Evolutionary conservation across 2,113 vertebrate genomes (phyloP), one percentile per base, ranked within the genome.

Genomic region (Salvelinus alpinus): DNA sequence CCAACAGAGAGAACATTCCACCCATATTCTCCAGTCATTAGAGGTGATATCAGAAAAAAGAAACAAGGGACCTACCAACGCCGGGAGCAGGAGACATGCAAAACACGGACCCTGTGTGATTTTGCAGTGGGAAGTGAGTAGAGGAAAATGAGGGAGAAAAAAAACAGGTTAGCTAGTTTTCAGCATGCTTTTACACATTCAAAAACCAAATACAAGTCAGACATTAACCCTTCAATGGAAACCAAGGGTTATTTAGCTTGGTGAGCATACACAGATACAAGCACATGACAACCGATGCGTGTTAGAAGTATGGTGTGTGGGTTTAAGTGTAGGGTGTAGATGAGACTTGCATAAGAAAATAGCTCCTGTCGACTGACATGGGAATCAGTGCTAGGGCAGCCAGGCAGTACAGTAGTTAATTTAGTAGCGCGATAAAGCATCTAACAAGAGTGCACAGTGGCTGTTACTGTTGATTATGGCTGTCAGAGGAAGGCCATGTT

Each of bases 11-110:
- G 64, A 86, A 73, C 25, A 27, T 1, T 12, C 72, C 24, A 72
- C 59, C 59, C 48, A 38, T 66, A 74, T 64, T 60, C 31, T 64
- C 44, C 34, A 57, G 48, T 73, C 38, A 78, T 68, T 67, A 67
- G 72, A 95, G 93, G 93, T 94, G 92, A 5, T 60, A n/a, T 44
- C 13, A 64, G n/a, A 74, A 57, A 47, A 38, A 9, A 78, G 12
- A 31, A 72, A 16, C 18, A 47, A 44, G 93, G 88, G 95, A 99
- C 98, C 96, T 99, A 99, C 97, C 98, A 96, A 99, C 96, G 96
- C 96, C 96, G 96, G 96, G 97, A 98, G 95, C 96, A 93, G 98
- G 97, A 94, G 96, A 96, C 98, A 99, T 99, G 96, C 98, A 99
- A 94, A 99, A 97, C 94, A 99, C 96, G 96, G 98, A 99, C 94